Conservation (phyloP, 2,797 vertebrate species). For the Paratrypauchen microcephalus region DNA sequence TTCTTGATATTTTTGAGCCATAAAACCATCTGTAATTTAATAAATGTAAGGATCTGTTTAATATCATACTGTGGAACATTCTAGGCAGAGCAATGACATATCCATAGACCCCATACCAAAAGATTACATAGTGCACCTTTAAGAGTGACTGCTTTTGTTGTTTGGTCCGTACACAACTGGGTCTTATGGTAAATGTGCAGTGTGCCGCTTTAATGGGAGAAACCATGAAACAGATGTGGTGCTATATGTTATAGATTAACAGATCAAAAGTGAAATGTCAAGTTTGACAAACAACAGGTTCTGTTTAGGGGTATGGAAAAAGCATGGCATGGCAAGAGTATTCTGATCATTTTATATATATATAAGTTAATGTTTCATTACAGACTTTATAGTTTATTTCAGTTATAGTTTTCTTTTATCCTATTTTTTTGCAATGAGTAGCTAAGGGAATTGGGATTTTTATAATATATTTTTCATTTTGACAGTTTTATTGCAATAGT, state of each 20-base stretch:
- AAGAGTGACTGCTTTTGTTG: neutral
- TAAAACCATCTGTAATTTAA: no score
- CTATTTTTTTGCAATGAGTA: neutral
- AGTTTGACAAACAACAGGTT: constrained; percentile 3
- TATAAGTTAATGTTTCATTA: neutral
- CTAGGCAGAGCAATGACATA: no score
- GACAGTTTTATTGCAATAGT: constrained; percentile 24
- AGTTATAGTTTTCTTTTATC: neutral
- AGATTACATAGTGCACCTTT: no score
- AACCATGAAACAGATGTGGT: constrained; percentile 11
- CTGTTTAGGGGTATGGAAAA: neutral
- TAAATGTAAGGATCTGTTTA: no score
- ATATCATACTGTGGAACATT: no score
- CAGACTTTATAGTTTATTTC: neutral
- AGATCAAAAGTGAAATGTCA: constrained; percentile 6
- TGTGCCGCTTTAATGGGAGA: neutral
- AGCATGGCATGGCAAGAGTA: neutral
- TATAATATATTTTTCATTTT: constrained; percentile 3
- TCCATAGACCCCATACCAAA: no score
- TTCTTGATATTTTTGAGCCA: no score
- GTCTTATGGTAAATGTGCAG: neutral
- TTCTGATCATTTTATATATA: neutral
- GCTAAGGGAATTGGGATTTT: constrained; percentile 1
- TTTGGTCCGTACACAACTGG: neutral
- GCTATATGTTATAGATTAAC: neutral